Evolutionary conservation across 2,888 invertebrate species (phyloP).

Genomic region (Platypus cylindrus): DNA sequence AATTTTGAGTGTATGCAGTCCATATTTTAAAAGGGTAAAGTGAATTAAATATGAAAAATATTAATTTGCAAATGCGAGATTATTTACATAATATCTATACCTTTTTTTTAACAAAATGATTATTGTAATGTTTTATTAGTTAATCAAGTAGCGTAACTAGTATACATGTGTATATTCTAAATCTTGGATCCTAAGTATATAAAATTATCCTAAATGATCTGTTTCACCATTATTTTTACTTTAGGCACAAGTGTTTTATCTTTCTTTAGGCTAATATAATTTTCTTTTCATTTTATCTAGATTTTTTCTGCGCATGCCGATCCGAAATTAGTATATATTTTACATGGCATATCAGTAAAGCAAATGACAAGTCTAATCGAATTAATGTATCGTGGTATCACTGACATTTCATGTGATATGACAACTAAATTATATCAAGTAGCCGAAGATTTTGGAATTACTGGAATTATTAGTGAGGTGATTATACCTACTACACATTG

Average conservation of each 20-base stretch:
- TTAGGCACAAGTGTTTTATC: too few species aligned
- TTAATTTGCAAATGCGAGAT: too few species aligned
- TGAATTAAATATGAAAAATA: too few species aligned
- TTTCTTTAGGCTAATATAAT: too few species aligned
- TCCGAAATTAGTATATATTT: slow-evolving; percentile 10
- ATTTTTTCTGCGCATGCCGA: slow-evolving; percentile 6
- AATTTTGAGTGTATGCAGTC: slow-evolving; percentile 62
- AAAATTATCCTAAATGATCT: too few species aligned
- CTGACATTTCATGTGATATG: slow-evolving; percentile 51
- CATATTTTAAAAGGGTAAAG: slow-evolving; percentile 61
- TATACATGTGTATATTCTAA: too few species aligned
- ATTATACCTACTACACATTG: background rate
- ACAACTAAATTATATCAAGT: slow-evolving; percentile 52
- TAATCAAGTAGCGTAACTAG: background rate
- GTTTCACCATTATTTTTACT: too few species aligned
- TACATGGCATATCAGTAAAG: slow-evolving; percentile 51
- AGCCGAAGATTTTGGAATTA: slow-evolving; percentile 54
- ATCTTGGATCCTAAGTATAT: too few species aligned
- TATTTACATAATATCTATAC: too few species aligned
- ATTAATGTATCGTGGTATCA: slow-evolving; percentile 59
- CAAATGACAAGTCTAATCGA: slow-evolving; percentile 53
- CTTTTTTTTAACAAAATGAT: too few species aligned
- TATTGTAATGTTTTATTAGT: slow-evolving; percentile 1
- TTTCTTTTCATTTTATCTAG: slow-evolving; percentile 1
- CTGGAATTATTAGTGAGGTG: slow-evolving; percentile 32